These are phyloP conservation scores for Tenebrio molitor DNA, from an alignment of 1,140 invertebrate species.

Conservation along the genomic window DNA sequence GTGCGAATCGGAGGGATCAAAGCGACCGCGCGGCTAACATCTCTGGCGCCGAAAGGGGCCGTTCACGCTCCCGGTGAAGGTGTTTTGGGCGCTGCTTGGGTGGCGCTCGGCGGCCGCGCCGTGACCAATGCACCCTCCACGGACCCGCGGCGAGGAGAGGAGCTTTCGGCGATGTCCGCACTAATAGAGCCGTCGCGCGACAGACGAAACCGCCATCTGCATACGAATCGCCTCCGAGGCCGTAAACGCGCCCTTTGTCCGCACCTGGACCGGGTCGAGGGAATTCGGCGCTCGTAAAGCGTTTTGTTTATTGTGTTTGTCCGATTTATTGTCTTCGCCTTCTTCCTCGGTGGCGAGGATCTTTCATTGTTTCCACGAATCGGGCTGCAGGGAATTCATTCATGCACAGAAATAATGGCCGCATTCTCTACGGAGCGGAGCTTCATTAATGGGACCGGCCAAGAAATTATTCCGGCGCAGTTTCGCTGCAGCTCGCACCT, in stretches of 20 bases:
- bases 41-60: constrained; percentile 57
- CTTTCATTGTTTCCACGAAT: constrained; percentile 50
- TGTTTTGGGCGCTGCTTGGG: constrained; percentile 57
- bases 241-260: constrained; percentile 62
- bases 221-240: constrained; percentile 58
- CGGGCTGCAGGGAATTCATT: constrained; percentile 28
- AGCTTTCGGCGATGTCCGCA: too few relatives aligned
- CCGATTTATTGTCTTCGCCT: constrained; percentile 59
- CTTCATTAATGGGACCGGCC: constrained; percentile 8
- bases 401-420: constrained; percentile 38
- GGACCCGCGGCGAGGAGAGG: constrained; percentile 7
- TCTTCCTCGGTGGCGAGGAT: constrained; percentile 50
- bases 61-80: constrained; percentile 58
- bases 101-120: constrained; percentile 51
- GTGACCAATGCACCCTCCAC: constrained; percentile 53
- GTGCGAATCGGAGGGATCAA: constrained; percentile 57
- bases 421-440: constrained; percentile 6
- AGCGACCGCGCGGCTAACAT: constrained; percentile 56
- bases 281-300: constrained; percentile 53
- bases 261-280: constrained; percentile 55
- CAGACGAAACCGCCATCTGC: constrained; percentile 52
- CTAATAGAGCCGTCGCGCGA: constrained; percentile 14
- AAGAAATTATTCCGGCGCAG: too few relatives aligned
- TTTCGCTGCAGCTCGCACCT: too few relatives aligned
- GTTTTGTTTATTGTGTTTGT: constrained; percentile 62